Conservation (phyloP, 2,797 vertebrate species). For the Siniperca obscura region DNA sequence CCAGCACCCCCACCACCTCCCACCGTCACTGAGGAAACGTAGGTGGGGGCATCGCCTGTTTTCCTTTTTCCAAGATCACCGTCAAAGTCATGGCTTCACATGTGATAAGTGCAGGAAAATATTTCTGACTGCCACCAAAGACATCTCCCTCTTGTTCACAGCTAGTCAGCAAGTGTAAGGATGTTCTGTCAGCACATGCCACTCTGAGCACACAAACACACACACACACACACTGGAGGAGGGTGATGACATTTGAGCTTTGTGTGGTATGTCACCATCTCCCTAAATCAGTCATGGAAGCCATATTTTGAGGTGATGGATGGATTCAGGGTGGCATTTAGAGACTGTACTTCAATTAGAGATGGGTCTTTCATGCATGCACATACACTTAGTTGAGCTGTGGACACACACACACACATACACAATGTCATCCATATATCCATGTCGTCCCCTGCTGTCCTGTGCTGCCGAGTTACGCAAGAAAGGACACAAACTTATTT, state of each 20-base stretch:
- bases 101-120: constrained; percentile 52
- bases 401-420: background rate
- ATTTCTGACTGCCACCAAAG: constrained; percentile 58
- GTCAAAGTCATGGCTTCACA: constrained; percentile 67
- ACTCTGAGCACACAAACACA: constrained; percentile 41
- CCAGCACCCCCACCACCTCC: constrained; percentile 9
- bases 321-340: constrained; percentile 57
- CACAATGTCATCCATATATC: constrained; percentile 28
- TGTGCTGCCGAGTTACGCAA: constrained; percentile 41
- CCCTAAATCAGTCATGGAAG: constrained; percentile 39
- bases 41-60: constrained; percentile 36
- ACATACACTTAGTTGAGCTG: background rate
- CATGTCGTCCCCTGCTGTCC: constrained; percentile 14
- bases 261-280: constrained; percentile 51
- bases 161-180: constrained; percentile 70
- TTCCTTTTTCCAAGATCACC: constrained; percentile 57
- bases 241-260: constrained; percentile 68
- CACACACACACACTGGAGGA: constrained; percentile 4
- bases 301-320: constrained; percentile 47
- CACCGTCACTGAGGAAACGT: constrained; percentile 38
- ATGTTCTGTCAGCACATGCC: constrained; percentile 74
- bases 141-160: constrained; percentile 65
- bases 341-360: constrained; percentile 27
- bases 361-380: constrained; percentile 1
- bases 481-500: constrained; percentile 32